phyloP scores from a whole-genome alignment of 2,797 vertebrate genomes.

The Synaphobranchus kaupii region DNA sequence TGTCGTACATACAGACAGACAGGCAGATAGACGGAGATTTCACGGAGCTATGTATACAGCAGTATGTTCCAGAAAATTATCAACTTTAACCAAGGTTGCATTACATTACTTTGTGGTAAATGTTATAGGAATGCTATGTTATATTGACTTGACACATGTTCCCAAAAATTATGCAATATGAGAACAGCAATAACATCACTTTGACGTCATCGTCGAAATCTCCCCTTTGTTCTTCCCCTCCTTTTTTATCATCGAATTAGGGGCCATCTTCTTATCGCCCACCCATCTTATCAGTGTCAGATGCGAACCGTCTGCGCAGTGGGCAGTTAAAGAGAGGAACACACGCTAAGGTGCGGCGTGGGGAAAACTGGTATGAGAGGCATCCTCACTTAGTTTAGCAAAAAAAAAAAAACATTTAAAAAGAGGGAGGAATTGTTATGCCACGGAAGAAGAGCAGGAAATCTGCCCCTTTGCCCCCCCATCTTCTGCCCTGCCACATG shows the following conservation, averaged over 20 bases:
- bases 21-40: not conserved
- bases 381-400: not conserved
- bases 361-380: slow-evolving; percentile 17
- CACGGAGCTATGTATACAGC: not conserved
- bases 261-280: not conserved
- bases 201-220: not conserved
- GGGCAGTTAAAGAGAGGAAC: slow-evolving; percentile 6
- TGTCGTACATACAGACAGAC: not conserved
- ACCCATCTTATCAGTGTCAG: slow-evolving; percentile 8
- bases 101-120: not conserved
- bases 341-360: not conserved
- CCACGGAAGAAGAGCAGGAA: slow-evolving; percentile 59
- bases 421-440: slow-evolving; percentile 30
- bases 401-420: slow-evolving; percentile 2
- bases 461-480: slow-evolving; percentile 55
- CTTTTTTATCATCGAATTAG: not conserved
- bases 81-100: not conserved
- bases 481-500: slow-evolving; percentile 61
- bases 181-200: not conserved
- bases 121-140: not conserved
- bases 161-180: not conserved
- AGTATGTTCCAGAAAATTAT: not conserved
- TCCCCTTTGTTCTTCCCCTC: not conserved
- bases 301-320: not conserved
- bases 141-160: not conserved